These are phyloP conservation scores for Digitonthophagus gazella DNA, from an alignment of 2,888 invertebrate genomes.

Conservation along the genomic window DNA sequence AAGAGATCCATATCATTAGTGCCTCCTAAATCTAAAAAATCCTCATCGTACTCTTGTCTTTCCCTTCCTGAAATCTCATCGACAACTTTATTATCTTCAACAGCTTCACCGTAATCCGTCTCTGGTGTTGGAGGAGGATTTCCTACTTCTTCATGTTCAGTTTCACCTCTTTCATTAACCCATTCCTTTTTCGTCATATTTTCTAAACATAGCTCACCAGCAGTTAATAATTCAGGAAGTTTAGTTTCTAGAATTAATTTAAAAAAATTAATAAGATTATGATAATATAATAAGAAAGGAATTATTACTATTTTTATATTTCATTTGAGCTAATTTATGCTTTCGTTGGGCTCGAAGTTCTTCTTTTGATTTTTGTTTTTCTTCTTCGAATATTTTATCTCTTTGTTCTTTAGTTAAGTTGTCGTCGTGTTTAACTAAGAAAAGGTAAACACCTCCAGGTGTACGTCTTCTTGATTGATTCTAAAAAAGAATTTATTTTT, in stretches of 20 bases:
- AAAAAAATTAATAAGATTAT: constrained; percentile 12
- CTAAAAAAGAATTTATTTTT: constrained; percentile 48
- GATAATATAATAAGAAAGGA: not conserved
- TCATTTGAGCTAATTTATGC: constrained; percentile 1
- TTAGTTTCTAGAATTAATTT: constrained; percentile 27
- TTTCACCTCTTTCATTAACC: constrained; percentile 48
- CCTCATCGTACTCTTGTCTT: constrained; percentile 61
- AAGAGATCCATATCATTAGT: constrained; percentile 53
- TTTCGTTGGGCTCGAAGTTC: no score
- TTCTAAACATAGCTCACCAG: constrained; percentile 56
- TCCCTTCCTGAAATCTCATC: constrained; percentile 31
- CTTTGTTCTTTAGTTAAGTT: constrained; percentile 65
- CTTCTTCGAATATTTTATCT: constrained; percentile 67
- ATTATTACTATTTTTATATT: constrained; percentile 3
- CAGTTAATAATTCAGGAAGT: constrained; percentile 62
- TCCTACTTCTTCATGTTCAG: constrained; percentile 57
- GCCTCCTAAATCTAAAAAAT: constrained; percentile 70
- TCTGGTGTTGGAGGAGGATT: constrained; percentile 83
- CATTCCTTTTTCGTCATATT: constrained; percentile 41
- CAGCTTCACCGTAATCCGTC: constrained; percentile 65
- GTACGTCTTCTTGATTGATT: constrained; percentile 79
- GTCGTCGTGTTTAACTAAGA: constrained; percentile 71
- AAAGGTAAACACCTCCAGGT: constrained; percentile 83
- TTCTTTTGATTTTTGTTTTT: constrained; percentile 60
- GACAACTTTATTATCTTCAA: constrained; percentile 55